Evolutionary conservation across 2,113 vertebrate species (phyloP), one percentile per base, ranked within the genome.

Genomic region (Porphyrio hochstetteri): DNA sequence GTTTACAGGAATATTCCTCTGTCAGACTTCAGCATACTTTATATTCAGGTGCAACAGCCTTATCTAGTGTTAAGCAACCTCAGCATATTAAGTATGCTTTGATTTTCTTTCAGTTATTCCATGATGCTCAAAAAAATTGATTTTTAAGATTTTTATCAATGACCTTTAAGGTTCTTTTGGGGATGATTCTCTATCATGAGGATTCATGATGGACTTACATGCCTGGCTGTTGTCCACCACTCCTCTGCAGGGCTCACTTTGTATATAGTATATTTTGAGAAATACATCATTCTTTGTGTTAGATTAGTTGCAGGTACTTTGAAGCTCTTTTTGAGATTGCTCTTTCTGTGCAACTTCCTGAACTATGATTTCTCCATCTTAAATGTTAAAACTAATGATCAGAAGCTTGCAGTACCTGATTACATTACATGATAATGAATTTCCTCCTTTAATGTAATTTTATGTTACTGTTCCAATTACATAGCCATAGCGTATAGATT

Each of bases 41-140:
- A 95, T 94, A 97, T 97, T 96, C 96, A 86, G 93, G 84, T 92
- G 95, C 92, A 96, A 94, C 86, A 96, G 86, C 89, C 91, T 57
- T 95, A 85, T 71, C 96, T 93, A 72, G 67, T 94, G 33, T 86
- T 97, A 95, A 96, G 96, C 88, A 91, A 92, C 92, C 69, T 96
- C 94, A 93, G 95, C 95, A 96, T 96, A 98, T 97, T 97, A 98
- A 97, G 74, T 46, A 94, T 60, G 68, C 80, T 97, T 98, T 97
- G 92, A 98, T 98, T 98, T 98, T 95, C 94, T 92, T 97, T 94
- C 95, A 71, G 83, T 94, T 92, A 79, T 91, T 92, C 60, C 72
- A 84, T 12, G 75, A 86, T 1, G 19, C 52, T 90, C 40, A 84
- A 86, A 97, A 46, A 90, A 96, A 96, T 88, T 96, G 86, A 96